Conservation (phyloP, 2,113 vertebrate species). For the Hyla sarda region DNA sequence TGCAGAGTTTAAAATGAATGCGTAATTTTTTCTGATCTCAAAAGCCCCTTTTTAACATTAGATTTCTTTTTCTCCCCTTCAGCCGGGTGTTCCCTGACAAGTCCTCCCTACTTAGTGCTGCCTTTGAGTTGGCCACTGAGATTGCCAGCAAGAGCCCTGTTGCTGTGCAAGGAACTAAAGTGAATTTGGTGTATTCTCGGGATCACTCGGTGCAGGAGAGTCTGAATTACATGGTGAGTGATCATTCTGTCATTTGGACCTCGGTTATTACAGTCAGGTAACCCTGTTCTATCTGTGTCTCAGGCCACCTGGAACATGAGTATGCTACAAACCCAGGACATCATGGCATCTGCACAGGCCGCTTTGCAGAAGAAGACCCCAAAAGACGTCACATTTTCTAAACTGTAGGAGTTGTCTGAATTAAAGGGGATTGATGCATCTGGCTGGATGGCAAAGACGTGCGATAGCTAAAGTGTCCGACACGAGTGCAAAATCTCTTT, state of each 20-base stretch:
- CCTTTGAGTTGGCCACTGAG: slow-evolving; percentile 78
- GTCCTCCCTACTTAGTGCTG: slow-evolving; percentile 74
- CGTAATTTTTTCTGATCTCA: neutral
- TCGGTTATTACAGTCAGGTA: neutral
- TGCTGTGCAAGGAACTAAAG: slow-evolving; percentile 86
- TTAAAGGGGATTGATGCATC: neutral
- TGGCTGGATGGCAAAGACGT: neutral
- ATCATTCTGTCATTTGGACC: neutral
- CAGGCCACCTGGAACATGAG: slow-evolving; percentile 89
- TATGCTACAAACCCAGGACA: slow-evolving; percentile 88
- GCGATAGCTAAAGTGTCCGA: neutral
- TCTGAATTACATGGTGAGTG: slow-evolving; percentile 76
- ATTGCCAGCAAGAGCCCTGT: slow-evolving; percentile 85
- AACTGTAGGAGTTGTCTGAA: slow-evolving; percentile 69
- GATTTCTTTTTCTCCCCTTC: neutral
- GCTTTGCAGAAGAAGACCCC: slow-evolving; percentile 81
- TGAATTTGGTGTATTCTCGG: slow-evolving; percentile 85
- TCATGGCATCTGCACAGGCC: slow-evolving; percentile 83
- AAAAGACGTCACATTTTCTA: slow-evolving; percentile 77
- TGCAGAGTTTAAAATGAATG: too few species aligned
- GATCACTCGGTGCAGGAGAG: slow-evolving; percentile 80
- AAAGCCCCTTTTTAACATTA: neutral
- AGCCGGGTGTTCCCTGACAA: slow-evolving; percentile 87
- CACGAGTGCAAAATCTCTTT: neutral
- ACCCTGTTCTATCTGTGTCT: neutral